Evolutionary conservation across 2,888 invertebrate species (phyloP).

Genomic region (Drosophila setosimentum): DNA sequence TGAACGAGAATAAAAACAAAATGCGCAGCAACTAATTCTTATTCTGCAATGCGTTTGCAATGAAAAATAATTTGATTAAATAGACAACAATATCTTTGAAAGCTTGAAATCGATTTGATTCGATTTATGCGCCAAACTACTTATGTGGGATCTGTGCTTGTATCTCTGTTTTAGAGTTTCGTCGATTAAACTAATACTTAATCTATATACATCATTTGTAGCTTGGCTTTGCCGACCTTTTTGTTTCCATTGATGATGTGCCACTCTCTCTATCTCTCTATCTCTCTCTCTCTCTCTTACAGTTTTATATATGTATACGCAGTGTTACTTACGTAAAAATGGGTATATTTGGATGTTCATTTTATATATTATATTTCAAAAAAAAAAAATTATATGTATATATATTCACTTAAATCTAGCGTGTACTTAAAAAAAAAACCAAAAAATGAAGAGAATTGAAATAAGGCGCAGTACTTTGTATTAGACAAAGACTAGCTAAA

Average conservation of each 20-base stretch:
- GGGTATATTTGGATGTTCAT: constrained; percentile 43
- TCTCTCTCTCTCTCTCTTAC: not conserved
- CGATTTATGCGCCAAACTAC: not conserved
- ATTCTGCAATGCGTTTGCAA: not conserved
- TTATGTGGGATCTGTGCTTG: not conserved
- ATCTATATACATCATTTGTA: constrained; percentile 41
- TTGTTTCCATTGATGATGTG: not conserved
- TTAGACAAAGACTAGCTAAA: constrained; percentile 43
- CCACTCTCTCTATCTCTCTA: not conserved
- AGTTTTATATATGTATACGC: constrained; percentile 16
- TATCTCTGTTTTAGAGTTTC: not conserved
- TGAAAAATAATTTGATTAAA: constrained; percentile 2
- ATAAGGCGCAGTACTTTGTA: constrained; percentile 42
- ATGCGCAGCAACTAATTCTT: not conserved
- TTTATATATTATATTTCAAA: constrained; percentile 14
- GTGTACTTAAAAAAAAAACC: constrained; percentile 19
- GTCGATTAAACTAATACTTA: constrained; percentile 33
- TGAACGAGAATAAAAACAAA: constrained; percentile 10
- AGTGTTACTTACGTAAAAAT: constrained; percentile 20
- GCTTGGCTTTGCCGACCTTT: constrained; percentile 43
- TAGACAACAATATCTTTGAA: constrained; percentile 14
- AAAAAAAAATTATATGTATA: constrained; percentile 56
- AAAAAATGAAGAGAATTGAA: constrained; percentile 20
- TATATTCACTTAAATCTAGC: constrained; percentile 48
- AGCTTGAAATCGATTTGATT: constrained; percentile 1